Evolutionary conservation across 2,797 vertebrate genomes (phyloP).

Genomic region (Silurus lanzhouensis): DNA sequence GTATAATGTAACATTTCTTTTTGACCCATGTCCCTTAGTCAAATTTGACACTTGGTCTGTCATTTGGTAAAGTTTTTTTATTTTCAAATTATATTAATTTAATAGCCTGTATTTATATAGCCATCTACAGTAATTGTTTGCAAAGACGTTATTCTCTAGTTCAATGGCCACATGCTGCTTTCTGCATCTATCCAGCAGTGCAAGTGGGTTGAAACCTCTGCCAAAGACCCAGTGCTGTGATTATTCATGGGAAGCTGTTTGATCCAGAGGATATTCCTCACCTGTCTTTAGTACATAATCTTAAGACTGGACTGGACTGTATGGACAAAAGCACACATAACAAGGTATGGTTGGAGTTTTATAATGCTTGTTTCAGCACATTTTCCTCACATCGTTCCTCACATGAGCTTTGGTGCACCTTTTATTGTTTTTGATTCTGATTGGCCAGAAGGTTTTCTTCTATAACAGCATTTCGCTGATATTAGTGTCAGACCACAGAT

Average conservation of each 20-base stretch:
- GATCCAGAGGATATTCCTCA: background rate
- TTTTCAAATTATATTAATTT: background rate
- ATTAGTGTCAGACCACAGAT: background rate
- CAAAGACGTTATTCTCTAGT: background rate
- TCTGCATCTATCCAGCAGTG: background rate
- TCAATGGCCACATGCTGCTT: background rate
- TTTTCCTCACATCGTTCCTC: background rate
- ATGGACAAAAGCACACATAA: slow-evolving; percentile 3
- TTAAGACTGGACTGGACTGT: background rate
- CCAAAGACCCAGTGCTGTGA: background rate
- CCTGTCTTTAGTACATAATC: background rate
- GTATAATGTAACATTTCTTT: too few species aligned
- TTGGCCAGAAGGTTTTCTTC: background rate
- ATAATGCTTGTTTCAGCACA: background rate
- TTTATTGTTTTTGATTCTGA: background rate
- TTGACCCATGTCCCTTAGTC: too few species aligned
- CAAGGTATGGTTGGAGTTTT: background rate
- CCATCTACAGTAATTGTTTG: background rate
- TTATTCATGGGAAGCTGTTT: background rate
- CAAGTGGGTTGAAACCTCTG: background rate
- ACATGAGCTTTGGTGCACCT: background rate
- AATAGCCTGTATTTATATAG: background rate
- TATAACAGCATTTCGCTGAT: background rate
- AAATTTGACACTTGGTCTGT: background rate
- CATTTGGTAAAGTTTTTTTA: too few species aligned